Base-by-base conservation (phyloP, 53 echinoderm and acorn worm genomes). In the Patiria pectinifera region DNA sequence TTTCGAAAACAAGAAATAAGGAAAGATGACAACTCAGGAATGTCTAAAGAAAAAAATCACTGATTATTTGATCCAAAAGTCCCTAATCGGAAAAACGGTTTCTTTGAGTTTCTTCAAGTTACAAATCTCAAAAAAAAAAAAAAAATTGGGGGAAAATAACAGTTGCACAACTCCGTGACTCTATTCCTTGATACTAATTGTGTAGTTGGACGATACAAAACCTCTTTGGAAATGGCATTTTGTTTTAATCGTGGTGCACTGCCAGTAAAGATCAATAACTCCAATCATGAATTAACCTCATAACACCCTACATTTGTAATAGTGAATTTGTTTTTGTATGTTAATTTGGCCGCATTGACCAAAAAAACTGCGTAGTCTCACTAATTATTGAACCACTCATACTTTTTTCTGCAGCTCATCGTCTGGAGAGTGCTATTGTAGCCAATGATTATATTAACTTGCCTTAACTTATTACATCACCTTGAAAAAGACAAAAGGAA, bases 141-240 rank as follows among this genome's bases (percentile, higher is more conserved):
- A 13, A 1, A 45, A 3, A 4, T 66, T 74, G 4, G n/a, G 4
- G n/a, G 74, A 74, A 74, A 10, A 16, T 1, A 66, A 23, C 74
- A 24, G 74, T 60, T 80, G 80, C 90, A 90, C 80, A 90, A 90
- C 80, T 90, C 81, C 22, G 48, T 66, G 15, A 77, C 48, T 60
- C 14, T 62, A 79, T 35, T 35, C 89, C 89, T 79, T 90, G 66
- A 3, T 90, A 90, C 90, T 90, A 90, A 90, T 90, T 80, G 8
- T 44, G 62, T 78, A 78, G 89, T 48, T 61, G 69, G 74, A 49
- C 71, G 21, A 35, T 78, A 87, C 19, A 53, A 35, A 26, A 49
- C 4, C 75, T 78, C 78, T 53, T 88, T 88, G 26, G 11, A 16
- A 77, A 22, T 63, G 88, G 44, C 53, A 61, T 21, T 44, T 25